Evolutionary conservation across 2,113 vertebrate species (phyloP).

Genomic region (Varanus salvator): DNA sequence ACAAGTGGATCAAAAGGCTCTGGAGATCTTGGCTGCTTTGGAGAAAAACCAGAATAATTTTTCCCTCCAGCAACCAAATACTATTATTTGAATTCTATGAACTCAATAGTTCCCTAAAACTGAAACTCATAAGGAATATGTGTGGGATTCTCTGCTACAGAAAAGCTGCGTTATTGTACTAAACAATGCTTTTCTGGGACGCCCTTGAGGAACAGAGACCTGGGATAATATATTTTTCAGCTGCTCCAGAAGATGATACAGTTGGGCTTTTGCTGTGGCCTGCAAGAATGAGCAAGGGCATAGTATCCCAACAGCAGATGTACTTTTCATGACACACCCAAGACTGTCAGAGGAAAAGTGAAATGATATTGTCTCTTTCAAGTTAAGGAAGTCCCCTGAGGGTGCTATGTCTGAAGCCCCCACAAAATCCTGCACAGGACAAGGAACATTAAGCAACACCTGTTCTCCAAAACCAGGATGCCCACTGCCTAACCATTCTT

Average conservation of each 20-base stretch:
- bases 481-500: neutral
- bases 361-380: neutral
- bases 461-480: neutral
- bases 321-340: neutral
- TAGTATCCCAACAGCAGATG: neutral
- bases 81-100: neutral
- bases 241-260: neutral
- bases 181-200: neutral
- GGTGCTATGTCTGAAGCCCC: too few relatives aligned
- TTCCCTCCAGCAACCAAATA: neutral
- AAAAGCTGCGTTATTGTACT: neutral
- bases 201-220: neutral
- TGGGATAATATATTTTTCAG: neutral
- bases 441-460: neutral
- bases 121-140: neutral
- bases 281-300: neutral
- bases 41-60: neutral
- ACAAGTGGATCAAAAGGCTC: neutral
- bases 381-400: neutral
- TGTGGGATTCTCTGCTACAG: neutral
- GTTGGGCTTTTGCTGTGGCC: neutral
- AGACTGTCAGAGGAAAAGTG: neutral
- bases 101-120: neutral
- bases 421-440: neutral
- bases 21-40: neutral